Base-by-base conservation (phyloP, 2,113 vertebrate species). In the Montifringilla adamsi region DNA sequence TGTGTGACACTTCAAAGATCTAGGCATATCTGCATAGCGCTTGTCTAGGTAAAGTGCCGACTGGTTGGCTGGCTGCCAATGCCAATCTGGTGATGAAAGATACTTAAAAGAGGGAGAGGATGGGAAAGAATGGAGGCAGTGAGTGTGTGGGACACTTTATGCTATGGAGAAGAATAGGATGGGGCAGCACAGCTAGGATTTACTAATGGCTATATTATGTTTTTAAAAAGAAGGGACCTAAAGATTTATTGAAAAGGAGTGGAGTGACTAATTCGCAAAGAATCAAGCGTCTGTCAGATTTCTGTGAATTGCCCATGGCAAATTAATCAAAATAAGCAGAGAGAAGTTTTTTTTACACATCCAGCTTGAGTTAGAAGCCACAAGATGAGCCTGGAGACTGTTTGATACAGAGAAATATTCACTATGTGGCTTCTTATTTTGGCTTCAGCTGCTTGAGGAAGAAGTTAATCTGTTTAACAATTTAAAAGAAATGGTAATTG, bases 1-100 rank as follows among this genome's bases (percentile, higher is more conserved):
- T 96, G 92, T 56, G 56, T 94, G 92, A 94, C 76, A 72, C 96
- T 97, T 95, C 93, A 96, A 92, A 96, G 94, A 79, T 53, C n/a
- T 67, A 73, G 84, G 68, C 47, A 28, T 39, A 95, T 93, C 89
- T 93, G 56, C 85, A 35, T 10, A 85, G 68, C 72, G 39, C 64
- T 95, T 84, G 87, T 83, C 81, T 94, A 68, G 72, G 87, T 95
- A 7, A 90, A 95, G 90, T 44, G 56, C 82, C 0, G 85, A 49
- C 60, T 60, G 76, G 64, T 16, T 95, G 93, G 87, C 94, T 20
- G 56, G 14, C 47, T 0, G 76, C 87, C 93, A 95, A 23, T 37
- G 85, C 82, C 95, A 92, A 39, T 87, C 75, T 75, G 66, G 31
- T 90, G 81, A 23, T 84, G 93, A 95, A 91, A 91, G 89, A 35